Evolutionary conservation across 2,888 invertebrate genomes (phyloP).

Genomic region (Agonopterix arenella): DNA sequence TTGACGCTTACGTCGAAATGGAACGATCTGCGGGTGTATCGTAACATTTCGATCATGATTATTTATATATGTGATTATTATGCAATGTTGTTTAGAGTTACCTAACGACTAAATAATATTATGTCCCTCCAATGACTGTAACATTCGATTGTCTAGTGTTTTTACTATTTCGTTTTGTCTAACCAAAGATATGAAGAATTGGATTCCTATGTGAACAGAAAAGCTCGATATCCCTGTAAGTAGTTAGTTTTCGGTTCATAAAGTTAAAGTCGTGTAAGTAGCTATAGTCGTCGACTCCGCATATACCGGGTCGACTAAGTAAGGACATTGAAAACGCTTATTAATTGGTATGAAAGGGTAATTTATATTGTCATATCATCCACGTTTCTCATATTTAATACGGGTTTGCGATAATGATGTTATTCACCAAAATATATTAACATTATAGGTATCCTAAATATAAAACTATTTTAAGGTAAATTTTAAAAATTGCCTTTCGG

Average conservation of each 20-base stretch:
- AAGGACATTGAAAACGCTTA: constrained; percentile 78
- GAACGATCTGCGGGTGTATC: constrained; percentile 52
- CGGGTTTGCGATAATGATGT: constrained; percentile 77
- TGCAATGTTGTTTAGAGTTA: constrained; percentile 73
- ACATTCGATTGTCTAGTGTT: constrained; percentile 67
- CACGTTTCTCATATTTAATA: constrained; percentile 77
- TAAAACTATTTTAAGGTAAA: constrained; percentile 70
- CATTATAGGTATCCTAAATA: constrained; percentile 69
- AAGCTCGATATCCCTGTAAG: constrained; percentile 65
- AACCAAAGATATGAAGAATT: constrained; percentile 65
- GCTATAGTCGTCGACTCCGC: constrained; percentile 63
- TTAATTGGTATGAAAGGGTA: constrained; percentile 78
- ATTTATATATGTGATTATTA: constrained; percentile 70
- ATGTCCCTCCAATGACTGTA: constrained; percentile 75
- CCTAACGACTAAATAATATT: constrained; percentile 62
- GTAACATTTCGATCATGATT: constrained; percentile 66
- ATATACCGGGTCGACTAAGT: constrained; percentile 63
- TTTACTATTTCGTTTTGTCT: constrained; percentile 68
- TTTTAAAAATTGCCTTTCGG: constrained; percentile 70
- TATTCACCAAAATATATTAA: constrained; percentile 74
- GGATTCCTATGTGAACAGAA: constrained; percentile 56
- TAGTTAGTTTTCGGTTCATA: constrained; percentile 71
- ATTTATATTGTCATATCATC: constrained; percentile 78
- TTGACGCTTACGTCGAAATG: constrained; percentile 74
- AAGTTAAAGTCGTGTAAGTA: constrained; percentile 67